Base-by-base conservation (phyloP, 2,888 invertebrate genomes). In the Cremastobaeus sp. region DNA sequence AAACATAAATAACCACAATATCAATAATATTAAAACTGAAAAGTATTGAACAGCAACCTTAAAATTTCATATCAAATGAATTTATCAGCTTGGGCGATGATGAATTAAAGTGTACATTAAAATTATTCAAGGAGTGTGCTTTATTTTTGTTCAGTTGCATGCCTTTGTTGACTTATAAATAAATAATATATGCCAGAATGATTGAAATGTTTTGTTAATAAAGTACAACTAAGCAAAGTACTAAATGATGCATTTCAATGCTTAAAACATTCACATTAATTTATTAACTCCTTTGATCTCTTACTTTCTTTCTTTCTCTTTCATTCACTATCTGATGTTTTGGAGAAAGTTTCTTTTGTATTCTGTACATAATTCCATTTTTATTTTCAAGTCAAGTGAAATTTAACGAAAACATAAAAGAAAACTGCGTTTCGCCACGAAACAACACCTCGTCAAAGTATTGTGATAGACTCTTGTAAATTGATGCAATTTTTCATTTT, bases 381-480 rank as follows among this genome's bases (percentile, higher is more conserved):
- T 25, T 25, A 8, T 8, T 25, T 25, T 25, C 8, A 25, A 5
- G 8, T 5, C 25, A 25, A 25, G 8, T 5, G 8, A 25, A 25
- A 25, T 9, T 6, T 5, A 30, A 30, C n/a, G 1, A 41, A 55
- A 55, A 14, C 35, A 41, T 39, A 39, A 1, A 39, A 20, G n/a
- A 57, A 34, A 60, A 9, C 18, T 34, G 70, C 62, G 70, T 70
- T 70, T 55, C 48, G 41, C 43, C 15, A 45, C n/a, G 32, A 66
- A 54, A 70, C 34, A 45, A 65, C 60, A 72, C 35, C 72, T 72
- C 72, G 72, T 72, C 72, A 72, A 72, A 72, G 28, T 59, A 72
- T 72, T 72, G 72, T 72, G 72, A 72, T 72, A 72, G 64, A 57
- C 62, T 54, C 62, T 70, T 64, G 43, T 64, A 57, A 57, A 57